Conservation (phyloP, 53 echinoderm and acorn worm species). For the Henricia sp. region DNA sequence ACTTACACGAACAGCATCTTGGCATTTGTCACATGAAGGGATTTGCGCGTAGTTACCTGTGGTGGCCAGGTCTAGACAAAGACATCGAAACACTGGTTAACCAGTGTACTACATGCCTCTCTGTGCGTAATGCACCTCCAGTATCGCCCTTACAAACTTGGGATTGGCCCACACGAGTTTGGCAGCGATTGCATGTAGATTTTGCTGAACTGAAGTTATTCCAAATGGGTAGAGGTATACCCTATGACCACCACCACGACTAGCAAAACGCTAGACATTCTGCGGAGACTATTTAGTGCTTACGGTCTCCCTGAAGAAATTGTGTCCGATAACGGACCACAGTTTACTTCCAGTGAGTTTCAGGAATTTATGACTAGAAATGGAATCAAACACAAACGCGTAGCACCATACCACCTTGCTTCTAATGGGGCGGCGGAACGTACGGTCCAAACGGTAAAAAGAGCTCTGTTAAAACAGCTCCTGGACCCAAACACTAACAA, state of each 20-base stretch:
- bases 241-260: constrained; percentile 61
- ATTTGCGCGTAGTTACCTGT: constrained; percentile 43
- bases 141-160: constrained; percentile 40
- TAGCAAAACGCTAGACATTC: constrained; percentile 28
- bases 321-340: constrained; percentile 58
- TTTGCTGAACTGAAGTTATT: constrained; percentile 60
- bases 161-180: constrained; percentile 46
- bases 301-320: constrained; percentile 50
- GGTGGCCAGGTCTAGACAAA: constrained; percentile 57
- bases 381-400: constrained; percentile 30
- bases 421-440: constrained; percentile 63
- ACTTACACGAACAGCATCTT: constrained; percentile 47
- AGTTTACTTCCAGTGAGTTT: constrained; percentile 37
- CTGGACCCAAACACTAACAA: constrained; percentile 50
- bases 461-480: constrained; percentile 58
- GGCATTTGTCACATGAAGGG: constrained; percentile 48
- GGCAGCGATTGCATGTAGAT: constrained; percentile 49
- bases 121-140: constrained; percentile 20
- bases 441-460: constrained; percentile 54
- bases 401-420: constrained; percentile 54
- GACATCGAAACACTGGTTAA: constrained; percentile 51
- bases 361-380: constrained; percentile 29
- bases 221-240: constrained; percentile 66
- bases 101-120: constrained; percentile 23
- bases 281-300: constrained; percentile 37